phyloP scores from a whole-genome alignment of 2,113 vertebrate species.

The Sinosuthora webbiana region DNA sequence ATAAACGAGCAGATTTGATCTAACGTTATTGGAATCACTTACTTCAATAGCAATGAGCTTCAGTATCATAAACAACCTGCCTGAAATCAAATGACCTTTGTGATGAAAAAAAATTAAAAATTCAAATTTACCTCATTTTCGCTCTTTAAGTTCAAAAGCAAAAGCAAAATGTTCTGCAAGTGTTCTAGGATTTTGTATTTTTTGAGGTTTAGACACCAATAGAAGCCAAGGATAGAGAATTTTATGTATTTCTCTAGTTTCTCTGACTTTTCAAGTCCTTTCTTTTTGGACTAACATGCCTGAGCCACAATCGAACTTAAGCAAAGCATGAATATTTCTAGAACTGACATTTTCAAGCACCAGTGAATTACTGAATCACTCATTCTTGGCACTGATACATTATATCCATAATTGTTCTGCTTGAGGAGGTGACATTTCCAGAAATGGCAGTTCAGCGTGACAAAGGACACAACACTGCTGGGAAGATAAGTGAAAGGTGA shows the following conservation, averaged over 20 bases:
- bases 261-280: background rate
- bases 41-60: conserved; percentile 29
- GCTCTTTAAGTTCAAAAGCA: background rate
- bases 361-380: conserved; percentile 43
- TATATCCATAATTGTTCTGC: conserved; percentile 36
- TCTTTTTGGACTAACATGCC: background rate
- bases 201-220: background rate
- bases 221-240: background rate
- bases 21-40: background rate
- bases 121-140: background rate
- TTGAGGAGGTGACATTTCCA: conserved; percentile 49
- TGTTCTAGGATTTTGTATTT: background rate
- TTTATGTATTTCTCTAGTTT: background rate
- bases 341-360: conserved; percentile 60
- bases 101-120: background rate
- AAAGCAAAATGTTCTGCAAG: background rate
- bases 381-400: conserved; percentile 18
- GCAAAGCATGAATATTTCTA: conserved; percentile 22
- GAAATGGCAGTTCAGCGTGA: conserved; percentile 20
- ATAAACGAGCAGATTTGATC: conserved; percentile 22
- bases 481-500: conserved; percentile 34
- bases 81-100: conserved; percentile 14
- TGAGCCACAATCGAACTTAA: background rate
- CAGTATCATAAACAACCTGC: conserved; percentile 26
- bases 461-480: conserved; percentile 17